phyloP scores from a whole-genome alignment of 2,888 invertebrate genomes.

The Cheiracanthium punctorium region DNA sequence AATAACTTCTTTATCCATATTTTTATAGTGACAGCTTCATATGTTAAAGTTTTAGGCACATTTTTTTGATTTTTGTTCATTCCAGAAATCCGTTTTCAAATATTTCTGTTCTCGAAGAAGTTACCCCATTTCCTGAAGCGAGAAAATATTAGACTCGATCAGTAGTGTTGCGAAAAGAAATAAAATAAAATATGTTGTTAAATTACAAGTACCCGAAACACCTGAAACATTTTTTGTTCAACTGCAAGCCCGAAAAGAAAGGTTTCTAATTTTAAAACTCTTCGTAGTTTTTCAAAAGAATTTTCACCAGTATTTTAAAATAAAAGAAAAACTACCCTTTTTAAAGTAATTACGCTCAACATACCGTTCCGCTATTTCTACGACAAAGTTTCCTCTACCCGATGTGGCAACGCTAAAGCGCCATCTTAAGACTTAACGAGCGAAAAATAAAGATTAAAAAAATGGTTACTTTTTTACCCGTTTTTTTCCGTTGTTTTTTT shows the following conservation, averaged over 20 bases:
- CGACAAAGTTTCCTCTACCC: conserved; percentile 29
- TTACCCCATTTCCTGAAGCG: not conserved
- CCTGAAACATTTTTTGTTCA: conserved; percentile 11
- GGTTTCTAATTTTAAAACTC: conserved; percentile 21
- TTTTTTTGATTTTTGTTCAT: not conserved
- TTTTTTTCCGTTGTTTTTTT: conserved; percentile 24
- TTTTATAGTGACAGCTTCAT: too few relatives aligned
- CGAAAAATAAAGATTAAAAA: conserved; percentile 28
- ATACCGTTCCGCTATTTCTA: conserved; percentile 39
- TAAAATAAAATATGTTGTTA: not conserved
- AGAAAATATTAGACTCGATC: not conserved
- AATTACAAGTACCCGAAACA: not conserved
- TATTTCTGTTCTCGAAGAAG: not conserved
- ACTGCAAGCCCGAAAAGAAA: not conserved
- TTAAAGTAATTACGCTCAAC: conserved; percentile 56
- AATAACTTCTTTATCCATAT: too few relatives aligned
- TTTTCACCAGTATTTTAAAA: conserved; percentile 21
- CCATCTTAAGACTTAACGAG: conserved; percentile 54
- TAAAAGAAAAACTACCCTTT: conserved; percentile 16
- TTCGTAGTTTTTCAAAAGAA: conserved; percentile 13
- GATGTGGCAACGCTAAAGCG: conserved; percentile 35
- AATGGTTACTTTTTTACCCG: conserved; percentile 27
- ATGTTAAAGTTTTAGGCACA: not conserved
- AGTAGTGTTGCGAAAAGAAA: not conserved
- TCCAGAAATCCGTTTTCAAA: not conserved